phyloP scores from a whole-genome alignment of 1,140 invertebrate genomes.

The Drosophila pruinosa region DNA sequence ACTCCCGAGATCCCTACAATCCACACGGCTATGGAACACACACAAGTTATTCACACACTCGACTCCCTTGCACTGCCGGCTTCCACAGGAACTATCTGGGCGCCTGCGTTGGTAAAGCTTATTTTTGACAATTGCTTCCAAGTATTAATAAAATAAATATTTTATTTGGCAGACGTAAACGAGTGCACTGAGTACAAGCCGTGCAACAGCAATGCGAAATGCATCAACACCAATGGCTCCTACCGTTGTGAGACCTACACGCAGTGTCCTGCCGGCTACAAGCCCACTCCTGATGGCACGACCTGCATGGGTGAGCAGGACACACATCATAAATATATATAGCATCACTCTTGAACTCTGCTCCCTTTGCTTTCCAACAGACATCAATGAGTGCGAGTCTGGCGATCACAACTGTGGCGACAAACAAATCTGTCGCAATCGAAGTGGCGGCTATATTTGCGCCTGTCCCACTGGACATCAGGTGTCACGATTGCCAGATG shows the following conservation, averaged over 20 bases:
- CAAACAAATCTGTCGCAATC: constrained; percentile 90
- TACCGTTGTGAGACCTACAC: constrained; percentile 84
- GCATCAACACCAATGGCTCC: constrained; percentile 85
- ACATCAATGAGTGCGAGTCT: constrained; percentile 88
- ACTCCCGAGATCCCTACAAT: constrained; percentile 3
- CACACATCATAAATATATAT: not conserved
- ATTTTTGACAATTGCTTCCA: not conserved
- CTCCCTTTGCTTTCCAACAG: constrained; percentile 39
- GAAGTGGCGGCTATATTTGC: constrained; percentile 89
- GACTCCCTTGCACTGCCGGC: constrained; percentile 51
- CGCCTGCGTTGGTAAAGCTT: constrained; percentile 71
- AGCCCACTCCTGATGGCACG: constrained; percentile 82
- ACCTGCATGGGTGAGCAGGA: constrained; percentile 80
- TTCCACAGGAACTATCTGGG: constrained; percentile 70
- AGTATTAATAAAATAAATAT: not conserved
- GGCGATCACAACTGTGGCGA: constrained; percentile 87
- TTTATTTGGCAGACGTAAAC: constrained; percentile 81
- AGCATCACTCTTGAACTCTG: no score
- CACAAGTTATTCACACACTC: not conserved
- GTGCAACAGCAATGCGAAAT: constrained; percentile 83
- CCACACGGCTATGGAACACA: not conserved
- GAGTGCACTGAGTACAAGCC: constrained; percentile 82
- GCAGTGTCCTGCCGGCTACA: constrained; percentile 83
- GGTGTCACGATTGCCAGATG: constrained; percentile 84
- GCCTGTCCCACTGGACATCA: constrained; percentile 88